Evolutionary conservation across 2,888 invertebrate genomes (phyloP), one percentile per base, ranked within the genome.

Genomic region (Artemia sinica): DNA sequence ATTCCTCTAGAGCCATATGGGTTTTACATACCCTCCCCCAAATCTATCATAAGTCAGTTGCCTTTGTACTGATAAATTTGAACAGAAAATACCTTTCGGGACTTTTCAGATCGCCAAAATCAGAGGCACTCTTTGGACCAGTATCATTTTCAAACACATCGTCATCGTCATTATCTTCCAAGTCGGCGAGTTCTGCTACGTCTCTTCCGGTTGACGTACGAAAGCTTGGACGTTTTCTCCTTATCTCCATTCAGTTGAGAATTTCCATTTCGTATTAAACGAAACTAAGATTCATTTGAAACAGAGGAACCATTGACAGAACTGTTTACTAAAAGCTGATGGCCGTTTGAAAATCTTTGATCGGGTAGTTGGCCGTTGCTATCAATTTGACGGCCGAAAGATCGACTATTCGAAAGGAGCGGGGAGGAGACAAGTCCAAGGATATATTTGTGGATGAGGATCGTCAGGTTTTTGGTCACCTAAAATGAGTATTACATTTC

Each of bases 121-220:
- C 58, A 58, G 18, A n/a, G 8, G 8, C 58, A 18, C 58, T 58
- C 10, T 58, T 58, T 58, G 58, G 67, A 69, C 50, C 63, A 50
- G 58, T 71, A 86, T 70, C 87, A 49, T 85, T 81, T 76, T 91
- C 92, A 78, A 95, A 94, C 65, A 94, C 95, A 77, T 95, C 94
- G 76, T 95, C 94, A 76, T 95, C 94, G 72, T 91, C 70, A 65
- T 66, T 65, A 63, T 65, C 89, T 75, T 91, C 89, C 52, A 84
- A 84, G 66, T 82, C 80, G 58, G 78, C 58, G 8, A 58, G 58
- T 14, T 58, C 58, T 9, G 58, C 14, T 14, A 18, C 58, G 18
- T 58, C 58, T 58, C 58, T 58, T 58, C 58, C 58, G 10, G 58
- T 58, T 8, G 58, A 58, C 14, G n/a, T 58, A n/a, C 18, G 14